Conservation (phyloP, 2,888 invertebrate genomes). For the Epirrhoe tristata region DNA sequence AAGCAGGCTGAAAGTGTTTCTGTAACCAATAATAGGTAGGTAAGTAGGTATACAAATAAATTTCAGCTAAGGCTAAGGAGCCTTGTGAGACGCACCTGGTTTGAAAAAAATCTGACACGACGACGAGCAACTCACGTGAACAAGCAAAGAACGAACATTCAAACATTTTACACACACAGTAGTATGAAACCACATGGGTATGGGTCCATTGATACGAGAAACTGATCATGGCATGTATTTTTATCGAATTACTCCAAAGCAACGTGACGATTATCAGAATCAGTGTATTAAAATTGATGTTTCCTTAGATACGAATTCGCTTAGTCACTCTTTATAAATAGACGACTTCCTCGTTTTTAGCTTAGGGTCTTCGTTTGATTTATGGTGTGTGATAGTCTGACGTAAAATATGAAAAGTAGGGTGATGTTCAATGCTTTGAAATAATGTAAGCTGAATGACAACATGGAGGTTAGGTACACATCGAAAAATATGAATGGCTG, state of each 20-base stretch:
- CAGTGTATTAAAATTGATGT: slow-evolving; percentile 41
- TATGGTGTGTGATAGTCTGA: slow-evolving; percentile 65
- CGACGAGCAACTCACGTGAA: too few species aligned
- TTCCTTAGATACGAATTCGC: slow-evolving; percentile 51
- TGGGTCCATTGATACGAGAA: too few species aligned
- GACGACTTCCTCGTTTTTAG: slow-evolving; percentile 63
- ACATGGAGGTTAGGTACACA: neutral
- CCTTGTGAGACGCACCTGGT: too few species aligned
- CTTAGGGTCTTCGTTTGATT: slow-evolving; percentile 67
- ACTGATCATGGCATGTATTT: neutral
- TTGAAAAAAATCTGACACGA: too few species aligned
- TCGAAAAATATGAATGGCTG: neutral
- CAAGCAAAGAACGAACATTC: too few species aligned
- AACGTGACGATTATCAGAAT: slow-evolving; percentile 43
- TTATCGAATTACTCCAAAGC: neutral
- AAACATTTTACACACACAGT: too few species aligned
- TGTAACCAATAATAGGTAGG: too few species aligned
- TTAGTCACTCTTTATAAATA: slow-evolving; percentile 72
- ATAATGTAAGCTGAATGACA: slow-evolving; percentile 21
- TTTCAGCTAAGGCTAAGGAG: too few species aligned
- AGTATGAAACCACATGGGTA: too few species aligned
- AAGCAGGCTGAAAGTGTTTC: too few species aligned
- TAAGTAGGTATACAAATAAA: too few species aligned
- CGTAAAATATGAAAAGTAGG: slow-evolving; percentile 45
- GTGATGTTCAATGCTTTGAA: slow-evolving; percentile 13